phyloP scores from a whole-genome alignment of 2,797 vertebrate genomes.

The Acridotheres tristis region DNA sequence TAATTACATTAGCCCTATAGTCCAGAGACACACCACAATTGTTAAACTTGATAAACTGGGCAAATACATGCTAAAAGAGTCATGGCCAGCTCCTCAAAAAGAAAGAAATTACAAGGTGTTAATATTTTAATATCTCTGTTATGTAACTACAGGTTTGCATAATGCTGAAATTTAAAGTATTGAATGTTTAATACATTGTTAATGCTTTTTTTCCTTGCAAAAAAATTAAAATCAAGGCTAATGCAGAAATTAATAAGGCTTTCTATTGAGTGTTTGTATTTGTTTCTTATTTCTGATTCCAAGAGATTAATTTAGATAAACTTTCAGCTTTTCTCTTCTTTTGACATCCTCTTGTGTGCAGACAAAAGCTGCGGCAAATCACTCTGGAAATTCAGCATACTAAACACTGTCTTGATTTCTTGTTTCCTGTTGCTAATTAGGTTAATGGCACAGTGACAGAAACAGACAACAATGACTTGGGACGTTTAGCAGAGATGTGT shows the following conservation, averaged over 20 bases:
- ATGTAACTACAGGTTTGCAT: not conserved
- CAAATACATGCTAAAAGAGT: slow-evolving; percentile 65
- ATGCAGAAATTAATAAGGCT: slow-evolving; percentile 45
- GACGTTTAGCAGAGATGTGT: not conserved
- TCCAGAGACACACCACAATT: slow-evolving; percentile 65
- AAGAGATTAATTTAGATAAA: slow-evolving; percentile 58
- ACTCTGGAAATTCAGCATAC: slow-evolving; percentile 51
- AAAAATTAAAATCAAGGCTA: slow-evolving; percentile 23
- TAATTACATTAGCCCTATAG: slow-evolving; percentile 77
- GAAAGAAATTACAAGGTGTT: not conserved
- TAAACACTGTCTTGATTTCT: slow-evolving; percentile 54
- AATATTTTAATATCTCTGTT: slow-evolving; percentile 50
- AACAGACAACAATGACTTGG: not conserved
- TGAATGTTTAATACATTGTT: not conserved
- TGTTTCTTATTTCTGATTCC: slow-evolving; percentile 45
- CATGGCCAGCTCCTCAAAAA: slow-evolving; percentile 20
- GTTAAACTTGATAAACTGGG: slow-evolving; percentile 73
- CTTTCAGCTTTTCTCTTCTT: slow-evolving; percentile 32
- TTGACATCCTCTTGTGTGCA: not conserved
- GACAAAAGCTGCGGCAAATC: slow-evolving; percentile 52
- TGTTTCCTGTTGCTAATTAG: slow-evolving; percentile 49
- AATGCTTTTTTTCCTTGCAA: slow-evolving; percentile 10
- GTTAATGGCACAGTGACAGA: slow-evolving; percentile 48
- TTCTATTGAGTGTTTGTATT: slow-evolving; percentile 52
- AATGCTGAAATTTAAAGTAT: slow-evolving; percentile 22